A percentile compares a stretch with the other conserved stretches of the same genome.
Conservation (phyloP, 2,888 invertebrate species). For the Chrysolina oricalcia region DNA sequence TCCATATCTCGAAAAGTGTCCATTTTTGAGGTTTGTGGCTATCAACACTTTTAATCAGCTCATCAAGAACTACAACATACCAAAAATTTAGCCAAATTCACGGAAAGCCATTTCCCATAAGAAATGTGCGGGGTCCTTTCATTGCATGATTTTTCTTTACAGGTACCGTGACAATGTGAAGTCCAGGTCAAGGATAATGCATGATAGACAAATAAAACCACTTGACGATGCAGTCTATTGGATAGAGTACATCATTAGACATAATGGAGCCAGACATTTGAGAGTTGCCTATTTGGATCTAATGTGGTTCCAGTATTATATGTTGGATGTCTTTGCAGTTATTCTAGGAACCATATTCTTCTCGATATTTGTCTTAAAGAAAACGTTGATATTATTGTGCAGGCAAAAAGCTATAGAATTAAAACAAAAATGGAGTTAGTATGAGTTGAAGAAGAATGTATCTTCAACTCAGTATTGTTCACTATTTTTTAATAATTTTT, state of each 20-base stretch:
- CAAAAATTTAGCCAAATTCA: no score
- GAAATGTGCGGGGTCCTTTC: no score
- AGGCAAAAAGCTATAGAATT: not conserved
- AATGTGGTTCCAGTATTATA: slow-evolving; percentile 59
- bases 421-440: slow-evolving; percentile 20
- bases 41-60: no score
- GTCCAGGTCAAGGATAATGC: slow-evolving; percentile 56
- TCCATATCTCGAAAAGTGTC: no score
- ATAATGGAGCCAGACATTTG: slow-evolving; percentile 61
- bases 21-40: no score
- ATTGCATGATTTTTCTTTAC: slow-evolving; percentile 24
- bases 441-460: no score
- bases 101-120: no score
- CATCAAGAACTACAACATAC: no score
- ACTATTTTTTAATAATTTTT: no score
- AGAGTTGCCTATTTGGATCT: slow-evolving; percentile 54
- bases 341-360: slow-evolving; percentile 20
- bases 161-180: slow-evolving; percentile 56
- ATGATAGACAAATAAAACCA: slow-evolving; percentile 58
- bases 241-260: slow-evolving; percentile 34
- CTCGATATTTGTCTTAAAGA: slow-evolving; percentile 22
- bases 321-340: slow-evolving; percentile 58
- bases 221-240: slow-evolving; percentile 59
- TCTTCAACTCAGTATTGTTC: no score
- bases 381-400: slow-evolving; percentile 2